Conservation (phyloP, 2,888 invertebrate genomes). For the Drosophila subquinaria region DNA sequence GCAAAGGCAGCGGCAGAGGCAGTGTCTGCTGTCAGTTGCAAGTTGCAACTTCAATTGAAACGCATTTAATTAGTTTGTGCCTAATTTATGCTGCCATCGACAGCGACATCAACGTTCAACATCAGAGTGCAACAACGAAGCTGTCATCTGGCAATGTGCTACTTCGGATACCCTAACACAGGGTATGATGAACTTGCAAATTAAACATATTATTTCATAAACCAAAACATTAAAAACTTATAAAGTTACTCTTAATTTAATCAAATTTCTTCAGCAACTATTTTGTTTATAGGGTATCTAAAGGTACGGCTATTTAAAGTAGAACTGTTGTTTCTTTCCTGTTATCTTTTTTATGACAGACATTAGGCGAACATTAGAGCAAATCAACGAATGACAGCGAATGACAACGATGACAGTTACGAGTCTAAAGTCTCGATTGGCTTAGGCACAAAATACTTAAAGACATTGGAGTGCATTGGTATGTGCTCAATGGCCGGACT, state of each 20-base stretch:
- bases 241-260: neutral
- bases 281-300: slow-evolving; percentile 17
- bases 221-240: neutral
- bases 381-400: slow-evolving; percentile 46
- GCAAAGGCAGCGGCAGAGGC: neutral
- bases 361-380: slow-evolving; percentile 45
- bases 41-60: slow-evolving; percentile 71
- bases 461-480: slow-evolving; percentile 32
- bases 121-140: too few species aligned
- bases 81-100: slow-evolving; percentile 71
- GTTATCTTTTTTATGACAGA: slow-evolving; percentile 47
- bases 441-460: slow-evolving; percentile 32
- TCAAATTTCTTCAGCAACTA: neutral
- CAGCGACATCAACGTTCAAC: slow-evolving; percentile 46
- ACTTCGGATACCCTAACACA: slow-evolving; percentile 21
- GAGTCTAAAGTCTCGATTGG: slow-evolving; percentile 21
- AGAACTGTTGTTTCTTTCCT: neutral
- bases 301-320: neutral
- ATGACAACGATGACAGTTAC: slow-evolving; percentile 47
- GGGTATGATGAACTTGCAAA: neutral
- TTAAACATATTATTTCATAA: neutral
- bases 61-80: slow-evolving; percentile 76
- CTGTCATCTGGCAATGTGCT: slow-evolving; percentile 51
- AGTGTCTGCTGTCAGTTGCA: slow-evolving; percentile 54
- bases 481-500: slow-evolving; percentile 34